Evolutionary conservation across 2,888 invertebrate species (phyloP), one percentile per base, ranked within the genome.

Genomic region (Agrochola macilenta): DNA sequence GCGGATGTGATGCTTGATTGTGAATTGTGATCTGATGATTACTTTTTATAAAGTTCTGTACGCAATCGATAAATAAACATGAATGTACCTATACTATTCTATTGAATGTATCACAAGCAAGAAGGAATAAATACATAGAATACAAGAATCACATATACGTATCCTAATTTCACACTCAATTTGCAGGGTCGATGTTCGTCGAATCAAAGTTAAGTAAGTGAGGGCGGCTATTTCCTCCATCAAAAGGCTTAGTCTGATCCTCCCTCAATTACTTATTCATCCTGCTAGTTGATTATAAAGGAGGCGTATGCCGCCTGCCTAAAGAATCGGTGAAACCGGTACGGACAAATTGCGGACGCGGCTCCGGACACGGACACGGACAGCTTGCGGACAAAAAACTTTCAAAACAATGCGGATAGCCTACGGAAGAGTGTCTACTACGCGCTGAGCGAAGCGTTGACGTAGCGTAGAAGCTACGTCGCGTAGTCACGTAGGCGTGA

Each of bases 81-180:
- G 4, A 20, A 26, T 30, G 0, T 35, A 35, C 46, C 46, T 46
- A 46, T 30, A 68, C 52, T 52, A 68, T 68, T 54, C 11, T 35
- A 35, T 7, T n/a, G 3, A 57, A 35, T 35, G 35, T 57, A 35
- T 35, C n/a, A 58, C 58, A 35, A n/a, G n/a, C 4, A 23, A 57
- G 70, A 82, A 39, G 14, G 8, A 60, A 60, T 60, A 46, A 43
- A 69, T 14, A 30, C 30, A 2, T 30, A 30, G 54, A 54, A 72
- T 46, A 57, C 35, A 76, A 76, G 64, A 69, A 69, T n/a, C 64
- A 54, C 78, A 68, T 35, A 68, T 35, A 39, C 60, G 58, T 52
- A 83, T 74, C 85, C 74, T 65, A 84, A 84, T 84, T 84, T 85
- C 85, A 81, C 85, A 83, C 74, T 84, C 85, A 72, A 81, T 81